Conservation (phyloP, 64 coral and sea anemone genomes). For the Montipora capricornis region DNA sequence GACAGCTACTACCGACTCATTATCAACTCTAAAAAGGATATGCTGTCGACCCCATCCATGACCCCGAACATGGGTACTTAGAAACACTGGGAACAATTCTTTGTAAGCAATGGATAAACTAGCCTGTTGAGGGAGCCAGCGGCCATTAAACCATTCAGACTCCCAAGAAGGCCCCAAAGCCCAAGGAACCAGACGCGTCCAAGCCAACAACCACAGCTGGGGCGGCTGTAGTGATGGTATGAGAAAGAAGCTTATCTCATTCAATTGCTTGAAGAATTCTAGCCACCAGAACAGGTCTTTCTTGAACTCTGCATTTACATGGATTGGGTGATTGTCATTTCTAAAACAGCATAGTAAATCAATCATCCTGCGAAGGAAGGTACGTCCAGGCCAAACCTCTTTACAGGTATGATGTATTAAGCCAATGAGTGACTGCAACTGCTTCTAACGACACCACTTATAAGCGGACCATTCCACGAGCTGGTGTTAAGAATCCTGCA, state of each 20-base stretch:
- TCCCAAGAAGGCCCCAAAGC: conserved; percentile 33
- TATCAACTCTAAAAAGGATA: conserved; percentile 44
- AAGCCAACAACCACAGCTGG: not conserved
- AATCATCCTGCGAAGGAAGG: conserved; percentile 45
- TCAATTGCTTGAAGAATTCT: not conserved
- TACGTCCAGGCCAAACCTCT: not conserved
- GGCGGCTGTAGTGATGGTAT: not conserved
- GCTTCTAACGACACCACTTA: not conserved
- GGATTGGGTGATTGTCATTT: not conserved
- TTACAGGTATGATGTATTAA: conserved; percentile 3
- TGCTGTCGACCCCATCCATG: not conserved
- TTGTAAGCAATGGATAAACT: conserved; percentile 30
- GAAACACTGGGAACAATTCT: conserved; percentile 24
- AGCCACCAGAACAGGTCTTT: conserved; percentile 3
- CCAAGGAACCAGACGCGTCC: conserved; percentile 4
- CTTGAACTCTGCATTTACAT: not conserved
- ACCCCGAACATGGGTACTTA: conserved; percentile 39
- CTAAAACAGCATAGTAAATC: not conserved
- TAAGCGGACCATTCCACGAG: not conserved
- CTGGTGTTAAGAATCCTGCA: not conserved
- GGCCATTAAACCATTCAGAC: conserved; percentile 13
- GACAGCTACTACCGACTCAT: conserved; percentile 3
- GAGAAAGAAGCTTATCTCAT: not conserved
- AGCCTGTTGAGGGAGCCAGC: not conserved
- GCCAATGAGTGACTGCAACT: conserved; percentile 21